Base-by-base conservation (phyloP, 2,888 invertebrate genomes). In the Drosophila rubida region DNA sequence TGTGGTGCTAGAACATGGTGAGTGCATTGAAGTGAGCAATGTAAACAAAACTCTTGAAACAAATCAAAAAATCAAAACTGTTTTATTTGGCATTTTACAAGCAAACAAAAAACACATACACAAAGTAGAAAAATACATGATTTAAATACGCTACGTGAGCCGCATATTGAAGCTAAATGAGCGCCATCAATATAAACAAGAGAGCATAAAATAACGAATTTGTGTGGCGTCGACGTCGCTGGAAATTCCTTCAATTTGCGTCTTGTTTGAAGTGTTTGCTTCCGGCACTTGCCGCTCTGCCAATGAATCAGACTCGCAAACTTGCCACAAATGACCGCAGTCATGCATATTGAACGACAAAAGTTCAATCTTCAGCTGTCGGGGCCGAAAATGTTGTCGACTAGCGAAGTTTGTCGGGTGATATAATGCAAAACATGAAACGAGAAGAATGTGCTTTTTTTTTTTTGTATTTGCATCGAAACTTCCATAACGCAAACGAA, bases 91-190 rank as follows among this genome's bases (percentile, higher is more conserved):
- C 39, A 48, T 63, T 67, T 66, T 69, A 77, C 60, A 64, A 78
- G 72, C 67, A 78, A 84, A 78, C 66, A 64, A 19, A 19, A 19
- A 19, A 19, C 25, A 25, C 5, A 5, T 1, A 25, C 4, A 25
- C 78, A 84, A 78, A 70, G 57, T 6, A 78, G 80, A 78, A 70
- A 59, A 65, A 67, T 60, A 57, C 70, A 64, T 84, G 75, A 63
- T 69, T 68, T 73, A 66, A 67, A 61, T 35, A 35, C 32, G 57
- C 35, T 55, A 78, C 87, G 82, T 82, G 82, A 59, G 62, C 62
- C 44, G 70, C 66, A 78, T 87, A 78, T 61, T 45, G 0, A 74
- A 65, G 51, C 23, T 11, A 49, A 46, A 41, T 46, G 27, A 44
- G 44, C 19, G 27, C 13, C n/a, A 44, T 23, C 44, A 32, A 46